These are phyloP conservation scores for Philypnodon macrostomus DNA, from an alignment of 2,797 vertebrate species.

Conservation along the genomic window DNA sequence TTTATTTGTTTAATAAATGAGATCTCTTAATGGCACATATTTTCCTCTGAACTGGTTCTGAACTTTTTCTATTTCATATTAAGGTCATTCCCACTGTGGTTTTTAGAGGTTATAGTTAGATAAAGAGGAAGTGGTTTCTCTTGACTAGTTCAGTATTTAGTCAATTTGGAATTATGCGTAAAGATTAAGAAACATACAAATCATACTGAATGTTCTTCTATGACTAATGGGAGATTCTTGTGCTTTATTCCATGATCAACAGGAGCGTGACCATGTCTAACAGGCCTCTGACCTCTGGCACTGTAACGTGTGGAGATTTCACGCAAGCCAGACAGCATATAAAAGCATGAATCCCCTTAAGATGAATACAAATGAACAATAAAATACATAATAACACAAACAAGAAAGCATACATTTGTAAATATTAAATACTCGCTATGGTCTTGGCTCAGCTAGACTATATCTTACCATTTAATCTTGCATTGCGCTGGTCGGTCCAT, in stretches of 20 bases:
- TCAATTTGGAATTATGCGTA: no score
- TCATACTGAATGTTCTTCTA: neutral
- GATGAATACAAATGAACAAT: neutral
- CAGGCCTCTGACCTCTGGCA: neutral
- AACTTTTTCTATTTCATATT: no score
- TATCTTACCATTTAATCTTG: constrained; percentile 65
- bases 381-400: neutral
- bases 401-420: no score
- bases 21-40: no score
- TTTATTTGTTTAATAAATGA: no score
- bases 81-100: no score
- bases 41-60: no score
- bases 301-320: constrained; percentile 2
- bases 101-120: no score
- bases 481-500: constrained; percentile 35
- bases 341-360: neutral
- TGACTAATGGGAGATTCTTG: constrained; percentile 26
- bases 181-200: neutral
- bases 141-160: no score
- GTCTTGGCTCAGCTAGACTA: neutral
- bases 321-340: neutral
- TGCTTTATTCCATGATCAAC: constrained; percentile 2
- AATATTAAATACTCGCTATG: no score
- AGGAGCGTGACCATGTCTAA: constrained; percentile 20
- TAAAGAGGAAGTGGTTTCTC: no score